Evolutionary conservation across 2,888 invertebrate genomes (phyloP).

Genomic region (Allacma fusca): DNA sequence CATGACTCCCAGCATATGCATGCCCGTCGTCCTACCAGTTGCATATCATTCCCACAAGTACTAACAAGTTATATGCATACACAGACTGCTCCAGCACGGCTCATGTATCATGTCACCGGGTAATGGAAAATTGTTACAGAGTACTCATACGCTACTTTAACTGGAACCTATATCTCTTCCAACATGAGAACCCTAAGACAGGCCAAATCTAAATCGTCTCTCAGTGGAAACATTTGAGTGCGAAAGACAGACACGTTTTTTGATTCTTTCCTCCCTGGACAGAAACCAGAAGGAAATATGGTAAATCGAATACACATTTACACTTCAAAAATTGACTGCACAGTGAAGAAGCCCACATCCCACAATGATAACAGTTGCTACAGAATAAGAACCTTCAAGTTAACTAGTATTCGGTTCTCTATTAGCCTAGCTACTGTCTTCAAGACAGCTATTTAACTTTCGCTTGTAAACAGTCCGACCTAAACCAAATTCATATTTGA

Average conservation of each 20-base stretch:
- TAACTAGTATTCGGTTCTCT: too few species aligned
- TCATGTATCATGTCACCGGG: constrained; percentile 37
- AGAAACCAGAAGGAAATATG: constrained; percentile 27
- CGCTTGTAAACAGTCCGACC: not conserved
- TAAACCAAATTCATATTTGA: not conserved
- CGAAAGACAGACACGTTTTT: constrained; percentile 5
- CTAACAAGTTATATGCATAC: too few species aligned
- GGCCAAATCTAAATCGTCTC: constrained; percentile 24
- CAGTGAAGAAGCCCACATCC: too few species aligned
- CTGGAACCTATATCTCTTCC: not conserved
- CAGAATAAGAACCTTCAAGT: too few species aligned
- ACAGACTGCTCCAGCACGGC: not conserved
- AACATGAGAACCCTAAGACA: not conserved
- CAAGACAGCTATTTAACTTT: too few species aligned
- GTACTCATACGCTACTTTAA: not conserved
- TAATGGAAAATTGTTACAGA: constrained; percentile 32
- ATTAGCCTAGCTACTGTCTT: too few species aligned
- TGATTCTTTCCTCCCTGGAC: not conserved
- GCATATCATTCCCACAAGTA: too few species aligned
- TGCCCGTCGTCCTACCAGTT: too few species aligned
- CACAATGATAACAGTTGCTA: too few species aligned
- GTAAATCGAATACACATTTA: not conserved
- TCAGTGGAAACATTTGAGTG: constrained; percentile 11
- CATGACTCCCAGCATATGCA: too few species aligned
- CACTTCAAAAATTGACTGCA: too few species aligned